These are phyloP conservation scores for Petrocephalus microphthalmus DNA, from an alignment of 2,113 vertebrate genomes.

Conservation along the genomic window DNA sequence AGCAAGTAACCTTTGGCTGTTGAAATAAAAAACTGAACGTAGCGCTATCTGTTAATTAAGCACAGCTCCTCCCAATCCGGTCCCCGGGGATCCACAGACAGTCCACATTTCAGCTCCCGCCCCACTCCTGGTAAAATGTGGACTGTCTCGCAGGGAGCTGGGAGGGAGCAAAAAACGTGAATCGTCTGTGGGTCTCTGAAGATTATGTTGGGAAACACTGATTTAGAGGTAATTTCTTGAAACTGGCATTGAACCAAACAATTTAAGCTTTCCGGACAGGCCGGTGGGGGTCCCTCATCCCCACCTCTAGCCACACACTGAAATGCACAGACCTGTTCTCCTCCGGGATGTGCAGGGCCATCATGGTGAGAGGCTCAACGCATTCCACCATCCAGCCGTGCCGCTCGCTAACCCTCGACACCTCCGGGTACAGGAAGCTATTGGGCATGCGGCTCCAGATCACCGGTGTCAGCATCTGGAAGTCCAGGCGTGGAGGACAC, in stretches of 20 bases:
- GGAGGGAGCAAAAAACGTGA: too few species aligned
- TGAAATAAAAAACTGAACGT: not conserved
- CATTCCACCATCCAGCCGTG: conserved; percentile 86
- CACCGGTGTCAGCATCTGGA: conserved; percentile 79
- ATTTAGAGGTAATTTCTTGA: not conserved
- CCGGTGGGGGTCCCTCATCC: not conserved
- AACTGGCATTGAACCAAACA: not conserved
- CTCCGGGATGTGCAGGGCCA: conserved; percentile 90
- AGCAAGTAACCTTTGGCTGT: not conserved
- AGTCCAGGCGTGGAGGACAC: conserved; percentile 75
- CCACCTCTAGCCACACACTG: not conserved
- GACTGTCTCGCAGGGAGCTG: too few species aligned
- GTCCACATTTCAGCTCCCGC: too few species aligned
- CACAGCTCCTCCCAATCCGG: too few species aligned
- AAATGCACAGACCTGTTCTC: conserved; percentile 77
- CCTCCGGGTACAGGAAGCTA: conserved; percentile 70
- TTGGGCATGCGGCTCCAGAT: conserved; percentile 94
- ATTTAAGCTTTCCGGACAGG: not conserved
- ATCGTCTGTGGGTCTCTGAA: not conserved
- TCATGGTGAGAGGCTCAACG: conserved; percentile 80
- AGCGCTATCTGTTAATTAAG: too few species aligned
- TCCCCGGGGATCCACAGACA: too few species aligned
- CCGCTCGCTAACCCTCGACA: conserved; percentile 66
- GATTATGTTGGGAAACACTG: not conserved
- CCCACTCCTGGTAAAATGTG: too few species aligned